Percentiles rank a stretch among this genome's conserved stretches.
phyloP scores from a whole-genome alignment of 1,140 invertebrate genomes.

The Brachionus manjavacas region DNA sequence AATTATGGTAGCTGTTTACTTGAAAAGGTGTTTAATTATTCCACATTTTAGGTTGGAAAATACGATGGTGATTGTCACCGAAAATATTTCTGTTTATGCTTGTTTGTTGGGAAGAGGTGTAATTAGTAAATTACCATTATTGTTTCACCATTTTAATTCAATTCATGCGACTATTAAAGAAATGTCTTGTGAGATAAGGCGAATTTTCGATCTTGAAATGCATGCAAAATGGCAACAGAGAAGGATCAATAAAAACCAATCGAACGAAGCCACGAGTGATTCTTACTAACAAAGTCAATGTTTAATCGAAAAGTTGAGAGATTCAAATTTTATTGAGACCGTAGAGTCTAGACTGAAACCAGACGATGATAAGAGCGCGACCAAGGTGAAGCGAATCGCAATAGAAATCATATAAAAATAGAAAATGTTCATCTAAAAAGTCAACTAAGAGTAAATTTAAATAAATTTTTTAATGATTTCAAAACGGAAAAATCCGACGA shows the following conservation, averaged over 20 bases:
- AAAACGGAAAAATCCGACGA: not conserved
- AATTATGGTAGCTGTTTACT: not conserved
- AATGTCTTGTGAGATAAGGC: not conserved
- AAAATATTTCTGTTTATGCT: not conserved
- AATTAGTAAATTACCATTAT: not conserved
- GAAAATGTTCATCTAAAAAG: not conserved
- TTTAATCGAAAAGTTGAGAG: not conserved
- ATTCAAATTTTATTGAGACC: not conserved
- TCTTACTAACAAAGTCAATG: not conserved
- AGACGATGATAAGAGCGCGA: not conserved
- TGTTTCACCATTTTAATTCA: not conserved
- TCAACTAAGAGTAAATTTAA: not conserved
- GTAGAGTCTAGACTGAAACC: not conserved
- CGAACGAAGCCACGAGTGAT: not conserved
- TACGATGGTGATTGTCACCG: constrained; percentile 1
- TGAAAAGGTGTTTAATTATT: not conserved
- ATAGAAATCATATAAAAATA: not conserved
- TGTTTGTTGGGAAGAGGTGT: not conserved
- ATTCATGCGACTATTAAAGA: not conserved
- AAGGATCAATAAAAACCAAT: not conserved
- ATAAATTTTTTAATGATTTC: no score
- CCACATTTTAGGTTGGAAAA: not conserved
- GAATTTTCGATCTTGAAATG: not conserved
- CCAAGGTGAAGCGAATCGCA: not conserved
- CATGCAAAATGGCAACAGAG: not conserved